Base-by-base conservation (phyloP, 2,888 invertebrate genomes). In the Herminia tarsipennalis region DNA sequence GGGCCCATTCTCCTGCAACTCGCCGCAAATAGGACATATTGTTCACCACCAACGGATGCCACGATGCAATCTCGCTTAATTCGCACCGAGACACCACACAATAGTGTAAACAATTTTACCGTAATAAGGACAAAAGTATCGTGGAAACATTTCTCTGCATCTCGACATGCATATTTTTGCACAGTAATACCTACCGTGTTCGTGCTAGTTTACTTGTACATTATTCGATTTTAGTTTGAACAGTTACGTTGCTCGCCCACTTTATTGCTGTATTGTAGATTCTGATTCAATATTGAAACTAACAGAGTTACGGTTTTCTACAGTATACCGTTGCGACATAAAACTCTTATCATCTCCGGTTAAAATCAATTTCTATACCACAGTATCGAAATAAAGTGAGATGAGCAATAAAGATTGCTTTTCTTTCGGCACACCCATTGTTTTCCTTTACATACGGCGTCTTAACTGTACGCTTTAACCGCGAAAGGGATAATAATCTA, bases 371-470 rank as follows among this genome's bases (percentile, higher is more conserved):
- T 84, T 79, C 61, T 74, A 77, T 73, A 69, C 69, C 73, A 83
- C 74, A 79, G 80, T 82, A 83, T 83, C 77, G 73, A 70, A 81
- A 74, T 80, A 77, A 76, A 80, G 72, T 73, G 64, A 76, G 81
- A 81, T 82, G 71, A 75, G 71, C 78, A 81, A 77, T 86, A 84
- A 82, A 86, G 85, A 86, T 86, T 83, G 75, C 62, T 73, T 76
- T 77, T 74, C 76, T 77, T 80, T 79, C 69, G 77, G 67, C 66
- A 56, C 60, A 61, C 66, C 78, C 67, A 84, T 87, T 86, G 84
- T 87, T 86, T 80, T 69, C 73, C 70, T 78, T 78, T 80, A 83
- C 77, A 79, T 83, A 83, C 40, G 71, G 67, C 21, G 5, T 32
- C 30, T 8, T 8, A 44, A 33, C 24, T 64, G 64, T 67, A 56